Evolutionary conservation across 2,888 invertebrate genomes (phyloP), one percentile per base, ranked within the genome.

Genomic region (Maniola hyperantus): DNA sequence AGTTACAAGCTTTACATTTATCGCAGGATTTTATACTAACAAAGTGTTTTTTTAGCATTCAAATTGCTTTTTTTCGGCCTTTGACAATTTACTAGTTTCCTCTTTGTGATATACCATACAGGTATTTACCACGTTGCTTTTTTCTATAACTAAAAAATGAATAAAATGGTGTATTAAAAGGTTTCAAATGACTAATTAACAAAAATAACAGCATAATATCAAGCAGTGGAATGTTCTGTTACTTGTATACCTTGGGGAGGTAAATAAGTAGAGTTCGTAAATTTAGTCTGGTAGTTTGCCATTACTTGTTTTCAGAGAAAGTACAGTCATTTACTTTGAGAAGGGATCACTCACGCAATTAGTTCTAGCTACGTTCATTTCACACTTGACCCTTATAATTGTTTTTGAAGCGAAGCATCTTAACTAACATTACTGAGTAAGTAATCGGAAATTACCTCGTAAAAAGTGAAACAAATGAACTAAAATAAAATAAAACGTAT

Each of bases 1-100:
- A 57, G 57, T 57, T 57, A 57, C 57, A 57, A 20, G 39, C 57
- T 57, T 57, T 42, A 42, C 57, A 42, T 57, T 57, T 57, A 57
- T 57, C 20, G 57, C 57, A 13, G 57, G 42, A 42, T 57, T 57
- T 39, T 57, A 57, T 57, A 42, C 42, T 57, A 57, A 57, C 18
- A 57, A 42, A 57, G 57, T 57, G 20, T 26, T 42, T 39, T 51
- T 55, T 57, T 42, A 57, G 42, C 57, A 39, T 42, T 57, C 20
- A 57, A 42, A 39, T 57, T 26, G 42, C 20, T 57, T 57, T 57
- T 54, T 42, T 55, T 20, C 55, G 15, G 57, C 57, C 42, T 57
- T 57, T 42, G 20, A 39, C 42, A 57, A 57, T 26, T 20, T 18
- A 57, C 42, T 39, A 57, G 42, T 26, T 57, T 42, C 36, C 39